These are phyloP conservation scores for Spodoptera litura DNA, from an alignment of 1,140 invertebrate genomes.

Conservation along the genomic window DNA sequence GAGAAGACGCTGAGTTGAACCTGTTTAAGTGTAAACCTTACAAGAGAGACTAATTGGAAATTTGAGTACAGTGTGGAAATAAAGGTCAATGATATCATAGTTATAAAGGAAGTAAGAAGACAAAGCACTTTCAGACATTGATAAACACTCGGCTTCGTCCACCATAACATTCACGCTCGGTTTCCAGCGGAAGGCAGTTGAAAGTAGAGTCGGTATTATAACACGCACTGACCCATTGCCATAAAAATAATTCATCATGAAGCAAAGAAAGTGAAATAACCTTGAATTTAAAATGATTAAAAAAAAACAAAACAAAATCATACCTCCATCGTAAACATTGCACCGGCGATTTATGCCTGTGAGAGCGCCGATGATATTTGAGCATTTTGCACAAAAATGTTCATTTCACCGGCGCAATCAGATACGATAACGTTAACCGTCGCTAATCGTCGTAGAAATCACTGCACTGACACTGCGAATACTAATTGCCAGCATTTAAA, in stretches of 20 bases:
- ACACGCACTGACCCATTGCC: not conserved
- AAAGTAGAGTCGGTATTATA: not conserved
- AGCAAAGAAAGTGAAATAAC: not conserved
- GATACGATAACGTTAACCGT: constrained; percentile 56
- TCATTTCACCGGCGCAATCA: constrained; percentile 77
- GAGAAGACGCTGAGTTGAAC: no score
- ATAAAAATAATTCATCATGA: not conserved
- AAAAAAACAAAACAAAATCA: constrained; percentile 20
- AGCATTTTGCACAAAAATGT: constrained; percentile 85
- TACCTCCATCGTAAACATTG: constrained; percentile 85
- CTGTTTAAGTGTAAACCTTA: no score
- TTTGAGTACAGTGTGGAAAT: no score
- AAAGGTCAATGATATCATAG: no score
- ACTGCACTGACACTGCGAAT: constrained; percentile 54
- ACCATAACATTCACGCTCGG: not conserved
- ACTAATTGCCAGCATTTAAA: constrained; percentile 52
- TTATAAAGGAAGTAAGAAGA: no score
- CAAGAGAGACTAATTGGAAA: no score
- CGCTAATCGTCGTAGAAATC: constrained; percentile 42
- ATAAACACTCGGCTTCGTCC: no score
- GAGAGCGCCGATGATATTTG: constrained; percentile 84
- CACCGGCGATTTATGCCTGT: constrained; percentile 82
- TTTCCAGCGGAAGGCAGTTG: no score
- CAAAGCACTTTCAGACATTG: no score
- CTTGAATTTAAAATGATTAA: not conserved